phyloP scores from a whole-genome alignment of 2,113 vertebrate species.

The Campylomormyrus tamandua region DNA sequence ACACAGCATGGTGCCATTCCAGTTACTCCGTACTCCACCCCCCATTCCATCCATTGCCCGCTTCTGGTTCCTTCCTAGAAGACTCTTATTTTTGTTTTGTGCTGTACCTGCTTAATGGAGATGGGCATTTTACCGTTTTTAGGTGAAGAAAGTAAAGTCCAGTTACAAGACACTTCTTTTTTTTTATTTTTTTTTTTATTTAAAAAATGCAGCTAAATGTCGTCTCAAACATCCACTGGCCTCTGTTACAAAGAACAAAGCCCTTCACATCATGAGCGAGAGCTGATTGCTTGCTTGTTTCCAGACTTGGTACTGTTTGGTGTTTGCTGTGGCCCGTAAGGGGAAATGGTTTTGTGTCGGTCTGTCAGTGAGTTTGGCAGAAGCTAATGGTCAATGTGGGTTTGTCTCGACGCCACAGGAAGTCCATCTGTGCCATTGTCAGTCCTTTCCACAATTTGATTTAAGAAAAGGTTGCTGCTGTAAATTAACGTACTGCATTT shows the following conservation, averaged over 20 bases:
- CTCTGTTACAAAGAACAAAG: background rate
- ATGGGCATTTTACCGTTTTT: background rate
- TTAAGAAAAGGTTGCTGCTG: background rate
- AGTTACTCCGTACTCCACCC: background rate
- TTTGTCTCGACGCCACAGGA: background rate
- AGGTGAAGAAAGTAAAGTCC: background rate
- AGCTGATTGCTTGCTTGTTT: background rate
- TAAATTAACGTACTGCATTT: background rate
- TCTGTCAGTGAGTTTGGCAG: background rate
- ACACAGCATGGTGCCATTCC: background rate
- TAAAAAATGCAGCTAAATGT: background rate
- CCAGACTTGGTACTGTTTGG: background rate
- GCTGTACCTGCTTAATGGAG: background rate
- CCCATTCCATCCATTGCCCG: background rate
- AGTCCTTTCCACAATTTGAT: background rate
- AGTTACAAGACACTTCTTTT: background rate
- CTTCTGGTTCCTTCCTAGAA: background rate
- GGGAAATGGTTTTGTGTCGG: background rate
- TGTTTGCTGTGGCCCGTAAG: background rate
- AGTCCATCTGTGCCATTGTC: background rate
- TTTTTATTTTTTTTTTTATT: background rate
- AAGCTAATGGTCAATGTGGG: background rate
- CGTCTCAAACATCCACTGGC: background rate
- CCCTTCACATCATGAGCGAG: background rate
- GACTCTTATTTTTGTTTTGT: background rate